Base-by-base conservation (phyloP, 2,888 invertebrate genomes). In the Dusona sp. region DNA sequence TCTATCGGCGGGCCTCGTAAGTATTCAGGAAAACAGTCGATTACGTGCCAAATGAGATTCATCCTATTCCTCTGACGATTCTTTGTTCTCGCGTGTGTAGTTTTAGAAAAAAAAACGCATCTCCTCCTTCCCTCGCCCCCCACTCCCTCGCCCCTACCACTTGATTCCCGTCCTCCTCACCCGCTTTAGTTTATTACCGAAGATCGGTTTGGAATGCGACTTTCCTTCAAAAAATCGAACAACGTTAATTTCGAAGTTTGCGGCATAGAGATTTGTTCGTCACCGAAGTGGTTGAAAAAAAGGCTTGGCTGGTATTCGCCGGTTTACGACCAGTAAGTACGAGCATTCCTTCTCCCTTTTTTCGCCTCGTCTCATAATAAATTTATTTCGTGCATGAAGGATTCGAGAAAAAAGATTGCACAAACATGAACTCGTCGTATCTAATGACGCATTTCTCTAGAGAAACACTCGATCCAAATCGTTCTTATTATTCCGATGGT, bases 251-350 rank as follows among this genome's bases (percentile, higher is more conserved):
- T 90, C 84, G 88, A 90, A 77, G 89, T 90, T 83, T 92, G 92
- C 86, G 92, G 91, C 67, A 88, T 91, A 83, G 90, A 91, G 86
- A 91, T 92, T 89, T 91, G 92, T 64, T 88, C 91, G 36, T 89
- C 91, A 65, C 90, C 91, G 72, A 90, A 89, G 90, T 93, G 91
- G 91, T 86, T 93, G 75, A 84, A 91, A 45, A 90, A 91, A 79
- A 92, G 90, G 88, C 81, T 92, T 67, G 89, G 90, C 87, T 92
- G 90, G 89, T 90, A 91, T 64, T 84, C 91, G 84, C 90, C 93
- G 51, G 85, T 90, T 74, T 90, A 90, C 67, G 89, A 90, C 78
- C 86, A 89, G 92, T 92, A 80, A 92, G 92, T 92, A 61, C 74
- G 48, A 33, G 11, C 16, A 54, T 79, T 42, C 25, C 22, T 6